Conservation (phyloP, 1,140 invertebrate genomes). For the Lepidurus couesii region DNA sequence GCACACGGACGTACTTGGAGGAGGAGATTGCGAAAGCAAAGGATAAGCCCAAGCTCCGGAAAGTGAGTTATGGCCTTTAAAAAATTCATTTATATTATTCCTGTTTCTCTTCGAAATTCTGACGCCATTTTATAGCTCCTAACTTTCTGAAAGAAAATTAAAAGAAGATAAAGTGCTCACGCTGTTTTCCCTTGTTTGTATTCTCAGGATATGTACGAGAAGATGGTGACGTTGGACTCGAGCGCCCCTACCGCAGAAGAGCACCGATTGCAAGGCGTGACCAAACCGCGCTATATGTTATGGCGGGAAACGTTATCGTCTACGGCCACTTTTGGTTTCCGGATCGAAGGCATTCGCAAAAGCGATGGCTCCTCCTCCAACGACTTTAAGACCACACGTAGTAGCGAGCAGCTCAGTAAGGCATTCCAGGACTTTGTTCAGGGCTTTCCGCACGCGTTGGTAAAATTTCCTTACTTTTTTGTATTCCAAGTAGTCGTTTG, state of each 20-base stretch:
- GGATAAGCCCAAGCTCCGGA: conserved; percentile 85
- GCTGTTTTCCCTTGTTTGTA: conserved; percentile 26
- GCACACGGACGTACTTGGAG: conserved; percentile 88
- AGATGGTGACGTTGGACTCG: conserved; percentile 93
- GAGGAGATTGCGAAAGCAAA: conserved; percentile 90
- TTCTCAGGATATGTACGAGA: conserved; percentile 87
- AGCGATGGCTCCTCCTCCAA: conserved; percentile 81
- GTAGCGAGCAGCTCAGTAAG: conserved; percentile 68
- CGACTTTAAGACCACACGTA: conserved; percentile 94
- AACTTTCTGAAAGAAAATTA: not conserved
- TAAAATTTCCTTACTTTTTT: conserved; percentile 48
- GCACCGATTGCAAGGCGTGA: conserved; percentile 78
- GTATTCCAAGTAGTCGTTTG: not conserved
- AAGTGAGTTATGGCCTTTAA: conserved; percentile 49
- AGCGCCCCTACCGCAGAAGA: conserved; percentile 86
- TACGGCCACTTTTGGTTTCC: conserved; percentile 86
- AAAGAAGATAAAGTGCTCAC: conserved; percentile 30
- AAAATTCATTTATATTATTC: not conserved
- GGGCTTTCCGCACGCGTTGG: conserved; percentile 67
- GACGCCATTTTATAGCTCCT: not conserved
- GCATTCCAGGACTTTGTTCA: conserved; percentile 76
- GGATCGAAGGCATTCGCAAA: conserved; percentile 84
- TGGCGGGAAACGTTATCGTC: conserved; percentile 97
- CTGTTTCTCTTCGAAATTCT: not conserved
- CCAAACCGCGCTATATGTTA: conserved; percentile 93